Evolutionary conservation across 2,888 invertebrate genomes (phyloP), one percentile per base, ranked within the genome.

Genomic region (Aphidoletes aphidimyza): DNA sequence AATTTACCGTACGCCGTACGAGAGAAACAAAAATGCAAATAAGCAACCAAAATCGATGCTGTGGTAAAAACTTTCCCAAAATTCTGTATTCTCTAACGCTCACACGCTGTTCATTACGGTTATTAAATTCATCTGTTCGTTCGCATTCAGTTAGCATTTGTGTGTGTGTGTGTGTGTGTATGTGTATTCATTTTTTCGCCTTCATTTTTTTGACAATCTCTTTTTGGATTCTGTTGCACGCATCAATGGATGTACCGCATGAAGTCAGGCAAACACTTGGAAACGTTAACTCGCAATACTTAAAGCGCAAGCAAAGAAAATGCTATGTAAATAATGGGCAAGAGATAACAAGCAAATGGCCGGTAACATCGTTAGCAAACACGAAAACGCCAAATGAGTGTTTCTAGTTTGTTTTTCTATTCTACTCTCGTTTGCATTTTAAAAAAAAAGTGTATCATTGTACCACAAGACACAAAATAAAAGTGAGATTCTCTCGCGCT

Each of bases 21-120:
- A 8, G 54, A 54, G 54, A n/a, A 22, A 26, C 17, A 69, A 30
- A 69, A 69, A 69, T 30, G 69, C 14, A 69, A 30, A 69, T 30
- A 69, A 69, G n/a, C 14, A 2, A n/a, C 5, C 17, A 0, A 11
- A 14, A 3, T 2, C 39, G 11, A 39, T 8, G 11, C 11, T 54
- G 54, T 54, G 6, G 22, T 54, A 54, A 69, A 69, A 69, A 69
- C 69, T 69, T 69, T 69, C 69, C 42, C 69, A 69, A 69, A 69
- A 69, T 69, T 69, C 69, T 69, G 69, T 69, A 30, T 69, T 69
- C 69, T 69, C 69, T 30, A n/a, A 69, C 30, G 69, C 69, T 69
- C 69, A 69, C 69, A 69, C 69, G 69, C 69, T 69, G 30, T 9
- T 69, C 30, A 54, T 69, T 69, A 69, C 30, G 11, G 30, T 69